These are phyloP conservation scores for Rhinoderma darwinii DNA, from an alignment of 2,113 vertebrate genomes.

Conservation along the genomic window DNA sequence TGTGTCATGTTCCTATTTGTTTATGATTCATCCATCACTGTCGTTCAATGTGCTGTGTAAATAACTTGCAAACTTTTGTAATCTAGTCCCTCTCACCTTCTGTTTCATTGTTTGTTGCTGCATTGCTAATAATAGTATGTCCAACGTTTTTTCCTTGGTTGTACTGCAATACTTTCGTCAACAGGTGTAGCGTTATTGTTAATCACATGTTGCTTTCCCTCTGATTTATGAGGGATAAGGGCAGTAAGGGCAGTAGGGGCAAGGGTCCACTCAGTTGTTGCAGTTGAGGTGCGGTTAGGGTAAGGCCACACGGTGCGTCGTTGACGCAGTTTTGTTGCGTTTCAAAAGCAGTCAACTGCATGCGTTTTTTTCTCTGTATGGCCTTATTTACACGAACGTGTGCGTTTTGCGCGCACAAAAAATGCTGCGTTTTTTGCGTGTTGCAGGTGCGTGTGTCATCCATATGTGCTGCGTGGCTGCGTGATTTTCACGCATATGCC, in stretches of 20 bases:
- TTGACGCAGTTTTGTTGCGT: too few species aligned
- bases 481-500: too few species aligned
- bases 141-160: neutral
- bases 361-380: too few species aligned
- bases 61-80: neutral
- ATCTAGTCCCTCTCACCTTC: slow-evolving; percentile 5
- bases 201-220: neutral
- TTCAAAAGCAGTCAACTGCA: too few species aligned
- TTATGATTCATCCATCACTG: neutral
- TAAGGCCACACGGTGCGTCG: too few species aligned
- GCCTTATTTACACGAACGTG: too few species aligned
- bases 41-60: neutral
- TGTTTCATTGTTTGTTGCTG: neutral
- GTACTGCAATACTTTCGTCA: neutral
- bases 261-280: too few species aligned
- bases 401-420: too few species aligned
- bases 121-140: slow-evolving; percentile 9
- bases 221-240: neutral
- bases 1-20: slow-evolving; percentile 1
- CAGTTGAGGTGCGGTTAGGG: too few species aligned
- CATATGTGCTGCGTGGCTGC: too few species aligned
- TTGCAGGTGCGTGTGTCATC: too few species aligned
- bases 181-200: neutral
- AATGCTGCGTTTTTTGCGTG: too few species aligned
- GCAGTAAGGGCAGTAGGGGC: neutral